Conservation (phyloP, 2,113 vertebrate species). For the Centrocercus urophasianus region DNA sequence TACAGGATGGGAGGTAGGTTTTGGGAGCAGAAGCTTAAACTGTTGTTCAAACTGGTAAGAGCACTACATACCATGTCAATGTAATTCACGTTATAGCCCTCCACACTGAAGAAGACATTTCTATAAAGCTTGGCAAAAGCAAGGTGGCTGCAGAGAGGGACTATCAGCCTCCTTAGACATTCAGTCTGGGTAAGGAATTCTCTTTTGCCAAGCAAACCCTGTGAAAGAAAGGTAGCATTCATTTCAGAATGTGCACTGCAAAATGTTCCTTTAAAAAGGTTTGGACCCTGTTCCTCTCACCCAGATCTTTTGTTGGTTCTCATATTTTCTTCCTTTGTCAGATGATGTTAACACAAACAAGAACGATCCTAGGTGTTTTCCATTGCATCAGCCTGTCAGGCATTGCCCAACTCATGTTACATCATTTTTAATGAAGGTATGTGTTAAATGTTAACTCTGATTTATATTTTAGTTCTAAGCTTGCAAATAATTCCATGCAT, state of each 20-base stretch:
- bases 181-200: constrained; percentile 81
- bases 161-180: constrained; percentile 78
- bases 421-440: background rate
- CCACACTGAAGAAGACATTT: constrained; percentile 84
- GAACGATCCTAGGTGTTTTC: background rate
- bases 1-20: background rate
- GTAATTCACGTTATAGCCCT: constrained; percentile 85
- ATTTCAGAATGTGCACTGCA: background rate
- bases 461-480: background rate
- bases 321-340: background rate
- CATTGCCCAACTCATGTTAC: constrained; percentile 6
- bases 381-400: background rate
- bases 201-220: constrained; percentile 81
- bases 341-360: background rate
- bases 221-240: background rate
- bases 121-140: constrained; percentile 79
- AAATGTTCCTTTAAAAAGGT: background rate
- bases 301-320: background rate
- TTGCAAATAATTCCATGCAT: background rate
- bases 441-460: background rate
- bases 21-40: background rate
- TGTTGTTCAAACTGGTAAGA: background rate
- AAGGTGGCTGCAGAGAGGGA: constrained; percentile 76
- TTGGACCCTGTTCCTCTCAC: background rate
- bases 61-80: constrained; percentile 81